phyloP scores from a whole-genome alignment of 2,797 vertebrate species.

The Fistularia commersonii region DNA sequence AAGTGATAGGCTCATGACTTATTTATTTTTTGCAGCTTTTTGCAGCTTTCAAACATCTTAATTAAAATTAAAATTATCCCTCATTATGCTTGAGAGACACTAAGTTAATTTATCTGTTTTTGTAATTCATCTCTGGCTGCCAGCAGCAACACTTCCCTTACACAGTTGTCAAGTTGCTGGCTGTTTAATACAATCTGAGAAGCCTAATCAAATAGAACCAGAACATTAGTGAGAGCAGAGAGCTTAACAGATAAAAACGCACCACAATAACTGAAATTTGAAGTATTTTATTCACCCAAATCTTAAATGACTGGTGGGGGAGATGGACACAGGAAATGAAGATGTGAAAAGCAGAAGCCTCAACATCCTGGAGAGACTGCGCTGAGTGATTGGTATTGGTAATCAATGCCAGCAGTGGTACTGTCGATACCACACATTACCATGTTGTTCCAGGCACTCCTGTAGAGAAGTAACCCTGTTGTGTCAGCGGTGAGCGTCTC shows the following conservation, averaged over 20 bases:
- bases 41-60: too few relatives aligned
- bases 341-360: neutral
- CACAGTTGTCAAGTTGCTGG: neutral
- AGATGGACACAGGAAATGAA: neutral
- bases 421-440: neutral
- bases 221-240: too few relatives aligned
- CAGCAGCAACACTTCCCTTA: neutral
- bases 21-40: too few relatives aligned
- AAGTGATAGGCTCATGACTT: too few relatives aligned
- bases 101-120: too few relatives aligned
- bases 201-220: too few relatives aligned
- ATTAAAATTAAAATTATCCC: too few relatives aligned
- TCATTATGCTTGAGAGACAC: too few relatives aligned
- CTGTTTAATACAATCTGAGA: conserved; percentile 1
- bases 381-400: conserved; percentile 2
- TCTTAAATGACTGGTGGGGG: neutral
- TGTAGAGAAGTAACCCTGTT: neutral
- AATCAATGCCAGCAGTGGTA: neutral
- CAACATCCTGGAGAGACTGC: neutral
- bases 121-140: neutral
- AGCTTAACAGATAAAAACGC: too few relatives aligned
- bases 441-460: neutral
- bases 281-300: neutral
- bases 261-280: too few relatives aligned
- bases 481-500: too few relatives aligned